Evolutionary conservation across 2,797 vertebrate species (phyloP).

Genomic region (Merluccius polli): DNA sequence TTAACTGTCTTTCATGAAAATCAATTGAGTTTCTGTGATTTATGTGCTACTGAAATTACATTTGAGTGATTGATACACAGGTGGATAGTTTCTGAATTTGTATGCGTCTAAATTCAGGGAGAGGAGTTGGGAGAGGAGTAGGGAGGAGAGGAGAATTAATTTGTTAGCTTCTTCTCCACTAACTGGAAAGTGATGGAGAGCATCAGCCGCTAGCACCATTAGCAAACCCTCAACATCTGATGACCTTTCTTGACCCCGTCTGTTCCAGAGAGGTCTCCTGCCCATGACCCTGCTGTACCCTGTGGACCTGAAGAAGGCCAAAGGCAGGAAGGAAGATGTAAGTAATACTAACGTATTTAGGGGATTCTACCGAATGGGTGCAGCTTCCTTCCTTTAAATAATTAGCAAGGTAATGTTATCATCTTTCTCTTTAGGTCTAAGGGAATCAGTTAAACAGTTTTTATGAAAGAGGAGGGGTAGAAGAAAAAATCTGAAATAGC

Average conservation of each 20-base stretch:
- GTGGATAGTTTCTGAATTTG: too few species aligned
- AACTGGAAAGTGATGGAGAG: neutral
- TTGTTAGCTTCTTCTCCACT: neutral
- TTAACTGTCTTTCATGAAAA: too few species aligned
- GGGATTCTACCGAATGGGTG: neutral
- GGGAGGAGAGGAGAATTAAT: neutral
- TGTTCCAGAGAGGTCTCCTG: constrained; percentile 76
- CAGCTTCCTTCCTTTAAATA: neutral
- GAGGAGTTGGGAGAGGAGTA: too few species aligned
- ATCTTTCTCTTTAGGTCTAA: neutral
- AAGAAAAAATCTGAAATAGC: too few species aligned
- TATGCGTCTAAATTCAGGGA: neutral
- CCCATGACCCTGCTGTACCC: constrained; percentile 75
- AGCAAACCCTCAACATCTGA: constrained; percentile 3
- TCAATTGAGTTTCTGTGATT: too few species aligned
- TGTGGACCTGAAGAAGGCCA: constrained; percentile 56
- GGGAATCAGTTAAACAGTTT: neutral
- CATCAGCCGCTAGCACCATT: neutral
- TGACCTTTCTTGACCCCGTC: constrained; percentile 10
- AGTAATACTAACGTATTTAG: constrained; percentile 13
- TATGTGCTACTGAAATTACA: too few species aligned
- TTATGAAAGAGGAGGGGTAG: neutral
- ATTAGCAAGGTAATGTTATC: neutral
- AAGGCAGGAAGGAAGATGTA: constrained; percentile 69
- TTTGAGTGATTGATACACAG: too few species aligned